These are phyloP conservation scores for Scaptomyza montana DNA, from an alignment of 1,140 invertebrate species.

Conservation along the genomic window DNA sequence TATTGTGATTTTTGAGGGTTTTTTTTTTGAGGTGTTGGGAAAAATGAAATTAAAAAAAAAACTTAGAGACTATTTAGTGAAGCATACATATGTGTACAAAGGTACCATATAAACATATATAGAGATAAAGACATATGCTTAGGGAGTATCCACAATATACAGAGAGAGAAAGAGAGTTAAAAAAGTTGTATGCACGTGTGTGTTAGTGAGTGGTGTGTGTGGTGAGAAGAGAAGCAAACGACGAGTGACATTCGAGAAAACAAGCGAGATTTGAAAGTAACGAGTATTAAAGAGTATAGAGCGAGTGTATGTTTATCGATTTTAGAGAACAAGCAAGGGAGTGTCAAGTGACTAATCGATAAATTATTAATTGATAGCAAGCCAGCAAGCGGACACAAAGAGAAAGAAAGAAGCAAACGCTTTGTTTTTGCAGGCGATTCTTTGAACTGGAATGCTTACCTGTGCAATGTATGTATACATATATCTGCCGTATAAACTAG, in stretches of 20 bases:
- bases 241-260: slow-evolving; percentile 13
- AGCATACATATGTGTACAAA: slow-evolving; percentile 32
- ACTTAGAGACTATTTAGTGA: slow-evolving; percentile 65
- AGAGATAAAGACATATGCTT: slow-evolving; percentile 43
- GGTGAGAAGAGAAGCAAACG: slow-evolving; percentile 17
- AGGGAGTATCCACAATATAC: slow-evolving; percentile 29
- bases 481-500: slow-evolving; percentile 34
- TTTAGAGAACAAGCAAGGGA: not conserved
- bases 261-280: slow-evolving; percentile 22
- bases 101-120: slow-evolving; percentile 50
- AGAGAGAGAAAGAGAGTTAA: slow-evolving; percentile 10
- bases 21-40: slow-evolving; percentile 25
- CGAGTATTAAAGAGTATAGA: slow-evolving; percentile 18
- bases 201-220: slow-evolving; percentile 15
- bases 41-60: slow-evolving; percentile 52
- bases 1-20: slow-evolving; percentile 39
- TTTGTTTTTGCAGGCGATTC: slow-evolving; percentile 19
- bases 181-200: slow-evolving; percentile 11
- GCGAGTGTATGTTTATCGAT: not conserved
- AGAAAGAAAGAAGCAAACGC: not conserved
- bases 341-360: slow-evolving; percentile 32
- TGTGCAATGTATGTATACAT: slow-evolving; percentile 42
- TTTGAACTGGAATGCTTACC: slow-evolving; percentile 41
- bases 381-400: slow-evolving; percentile 17
- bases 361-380: slow-evolving; percentile 22